These are phyloP conservation scores for Nothoprocta pentlandii DNA, from an alignment of 2,113 vertebrate genomes.

Conservation along the genomic window DNA sequence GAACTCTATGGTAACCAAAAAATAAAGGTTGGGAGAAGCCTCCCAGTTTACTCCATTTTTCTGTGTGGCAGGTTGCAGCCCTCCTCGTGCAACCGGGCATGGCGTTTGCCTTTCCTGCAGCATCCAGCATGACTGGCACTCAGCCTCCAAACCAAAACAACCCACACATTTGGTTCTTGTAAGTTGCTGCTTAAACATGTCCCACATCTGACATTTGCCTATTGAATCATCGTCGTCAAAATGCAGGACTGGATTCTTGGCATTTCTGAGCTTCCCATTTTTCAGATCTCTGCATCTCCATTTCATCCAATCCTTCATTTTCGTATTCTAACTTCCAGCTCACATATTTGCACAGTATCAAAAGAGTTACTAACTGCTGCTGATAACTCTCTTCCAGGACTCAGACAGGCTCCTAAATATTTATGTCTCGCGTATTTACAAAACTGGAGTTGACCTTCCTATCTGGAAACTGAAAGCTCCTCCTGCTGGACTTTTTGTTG, in stretches of 20 bases:
- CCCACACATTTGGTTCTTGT: background rate
- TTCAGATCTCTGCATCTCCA: background rate
- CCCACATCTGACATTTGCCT: background rate
- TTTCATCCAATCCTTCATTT: background rate
- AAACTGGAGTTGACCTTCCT: background rate
- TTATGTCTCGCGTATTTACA: background rate
- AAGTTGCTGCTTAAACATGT: background rate
- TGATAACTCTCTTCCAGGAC: background rate
- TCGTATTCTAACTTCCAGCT: background rate
- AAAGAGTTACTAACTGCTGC: background rate
- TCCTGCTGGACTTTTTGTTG: conserved; percentile 21
- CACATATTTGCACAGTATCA: accelerated
- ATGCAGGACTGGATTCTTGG: accelerated
- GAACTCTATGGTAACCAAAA: background rate
- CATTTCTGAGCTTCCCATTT: background rate
- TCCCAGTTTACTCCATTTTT: background rate
- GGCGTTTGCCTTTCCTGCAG: background rate
- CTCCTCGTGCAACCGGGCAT: background rate
- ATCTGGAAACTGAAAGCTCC: conserved; percentile 23
- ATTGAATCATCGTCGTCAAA: background rate
- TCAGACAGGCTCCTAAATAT: background rate
- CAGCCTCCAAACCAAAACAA: background rate
- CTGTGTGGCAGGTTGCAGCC: background rate
- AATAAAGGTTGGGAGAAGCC: background rate
- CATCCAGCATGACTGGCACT: background rate